Percentiles rank a stretch among this genome's conserved stretches.
These are phyloP conservation scores for Psephotus haematonotus DNA, from an alignment of 2,113 vertebrate species.

Conservation along the genomic window DNA sequence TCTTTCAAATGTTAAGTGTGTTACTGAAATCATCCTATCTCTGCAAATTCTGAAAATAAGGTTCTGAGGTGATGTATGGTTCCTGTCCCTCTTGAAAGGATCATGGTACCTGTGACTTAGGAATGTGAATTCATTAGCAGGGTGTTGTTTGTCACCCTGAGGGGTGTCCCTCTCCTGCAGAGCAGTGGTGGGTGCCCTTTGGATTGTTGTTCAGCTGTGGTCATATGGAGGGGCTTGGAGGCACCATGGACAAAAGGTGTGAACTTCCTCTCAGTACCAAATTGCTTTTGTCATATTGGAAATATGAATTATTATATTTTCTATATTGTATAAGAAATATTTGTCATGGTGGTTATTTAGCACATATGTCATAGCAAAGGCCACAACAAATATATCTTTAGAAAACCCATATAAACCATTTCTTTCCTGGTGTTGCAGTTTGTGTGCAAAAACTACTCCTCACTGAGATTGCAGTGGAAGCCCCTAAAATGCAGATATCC, in stretches of 20 bases:
- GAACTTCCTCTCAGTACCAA: neutral
- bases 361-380: neutral
- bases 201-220: neutral
- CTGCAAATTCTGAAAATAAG: neutral
- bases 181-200: neutral
- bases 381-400: neutral
- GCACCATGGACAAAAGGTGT: neutral
- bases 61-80: neutral
- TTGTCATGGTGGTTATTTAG: neutral
- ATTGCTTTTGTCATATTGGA: neutral
- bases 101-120: fast-evolving
- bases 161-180: neutral
- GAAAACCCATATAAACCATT: neutral
- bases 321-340: neutral
- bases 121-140: neutral
- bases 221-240: neutral
- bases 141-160: neutral
- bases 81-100: neutral
- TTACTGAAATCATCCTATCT: neutral
- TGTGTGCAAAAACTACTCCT: neutral
- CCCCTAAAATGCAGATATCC: neutral
- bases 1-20: neutral
- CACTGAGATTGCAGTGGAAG: neutral
- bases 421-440: neutral
- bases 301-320: neutral